A percentile compares a stretch with the other conserved stretches of the same genome.
Evolutionary conservation across 2,797 vertebrate genomes (phyloP).

Genomic region (Platyrinchus mystaceus): DNA sequence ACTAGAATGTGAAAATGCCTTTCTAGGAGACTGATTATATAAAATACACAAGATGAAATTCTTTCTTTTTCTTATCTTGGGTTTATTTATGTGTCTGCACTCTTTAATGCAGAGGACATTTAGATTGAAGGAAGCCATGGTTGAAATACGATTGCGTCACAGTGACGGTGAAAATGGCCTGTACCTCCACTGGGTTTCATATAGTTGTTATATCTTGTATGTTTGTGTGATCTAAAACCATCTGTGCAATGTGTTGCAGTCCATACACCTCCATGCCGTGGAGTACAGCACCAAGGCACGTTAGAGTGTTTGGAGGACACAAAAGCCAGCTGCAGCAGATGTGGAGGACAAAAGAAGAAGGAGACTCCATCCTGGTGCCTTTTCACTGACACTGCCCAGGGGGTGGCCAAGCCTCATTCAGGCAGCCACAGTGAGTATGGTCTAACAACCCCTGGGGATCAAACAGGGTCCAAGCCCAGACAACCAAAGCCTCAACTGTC

Average conservation of each 20-base stretch:
- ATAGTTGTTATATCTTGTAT: background rate
- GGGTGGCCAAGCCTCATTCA: background rate
- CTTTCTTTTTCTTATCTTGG: background rate
- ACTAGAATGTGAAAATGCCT: background rate
- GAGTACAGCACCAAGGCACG: background rate
- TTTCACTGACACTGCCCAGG: background rate
- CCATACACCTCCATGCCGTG: background rate
- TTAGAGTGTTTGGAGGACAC: background rate
- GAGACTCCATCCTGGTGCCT: background rate
- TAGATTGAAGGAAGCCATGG: background rate
- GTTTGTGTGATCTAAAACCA: background rate
- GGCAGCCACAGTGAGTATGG: accelerated
- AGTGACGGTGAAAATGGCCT: background rate
- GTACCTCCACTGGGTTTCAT: background rate
- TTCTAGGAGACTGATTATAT: background rate
- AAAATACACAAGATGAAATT: background rate
- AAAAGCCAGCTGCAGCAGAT: background rate
- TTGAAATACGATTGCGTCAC: background rate
- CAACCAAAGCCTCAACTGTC: background rate
- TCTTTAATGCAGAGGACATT: background rate
- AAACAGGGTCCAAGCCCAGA: background rate
- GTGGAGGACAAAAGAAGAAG: background rate
- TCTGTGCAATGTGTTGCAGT: background rate
- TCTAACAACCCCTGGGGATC: accelerated
- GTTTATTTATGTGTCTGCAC: background rate